phyloP scores from a whole-genome alignment of 2,888 invertebrate species.

The Hirtodrosophila trivittata region DNA sequence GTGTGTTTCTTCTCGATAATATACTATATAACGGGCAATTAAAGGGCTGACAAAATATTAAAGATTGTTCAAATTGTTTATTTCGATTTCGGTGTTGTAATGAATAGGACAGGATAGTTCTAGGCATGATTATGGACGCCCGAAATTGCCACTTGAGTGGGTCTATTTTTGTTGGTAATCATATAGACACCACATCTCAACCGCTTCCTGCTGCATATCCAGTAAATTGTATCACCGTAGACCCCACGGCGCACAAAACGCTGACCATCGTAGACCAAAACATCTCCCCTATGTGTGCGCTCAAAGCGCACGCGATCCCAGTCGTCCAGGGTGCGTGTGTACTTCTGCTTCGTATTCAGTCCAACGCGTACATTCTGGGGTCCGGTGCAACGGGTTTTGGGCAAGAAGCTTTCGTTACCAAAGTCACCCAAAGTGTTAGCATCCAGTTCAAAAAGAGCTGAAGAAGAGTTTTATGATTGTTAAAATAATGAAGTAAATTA shows the following conservation, averaged over 20 bases:
- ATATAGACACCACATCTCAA: constrained; percentile 72
- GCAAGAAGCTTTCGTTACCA: constrained; percentile 66
- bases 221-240: constrained; percentile 74
- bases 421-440: constrained; percentile 43
- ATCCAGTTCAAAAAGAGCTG: constrained; percentile 38
- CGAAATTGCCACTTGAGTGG: constrained; percentile 71
- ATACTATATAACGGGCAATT: constrained; percentile 10
- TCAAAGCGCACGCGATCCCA: constrained; percentile 65
- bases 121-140: constrained; percentile 80
- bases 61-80: constrained; percentile 31
- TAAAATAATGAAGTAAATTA: background rate
- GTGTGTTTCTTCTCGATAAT: background rate
- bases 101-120: background rate
- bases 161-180: constrained; percentile 73
- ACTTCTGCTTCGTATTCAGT: background rate
- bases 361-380: constrained; percentile 34
- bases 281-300: constrained; percentile 37
- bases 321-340: constrained; percentile 57
- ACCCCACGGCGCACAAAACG: constrained; percentile 73
- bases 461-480: constrained; percentile 11
- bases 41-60: constrained; percentile 22
- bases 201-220: constrained; percentile 78
- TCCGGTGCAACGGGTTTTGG: constrained; percentile 11
- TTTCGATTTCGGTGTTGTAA: constrained; percentile 20
- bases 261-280: constrained; percentile 68